Conservation (phyloP, 2,113 vertebrate species). For the Trogon surrucura region DNA sequence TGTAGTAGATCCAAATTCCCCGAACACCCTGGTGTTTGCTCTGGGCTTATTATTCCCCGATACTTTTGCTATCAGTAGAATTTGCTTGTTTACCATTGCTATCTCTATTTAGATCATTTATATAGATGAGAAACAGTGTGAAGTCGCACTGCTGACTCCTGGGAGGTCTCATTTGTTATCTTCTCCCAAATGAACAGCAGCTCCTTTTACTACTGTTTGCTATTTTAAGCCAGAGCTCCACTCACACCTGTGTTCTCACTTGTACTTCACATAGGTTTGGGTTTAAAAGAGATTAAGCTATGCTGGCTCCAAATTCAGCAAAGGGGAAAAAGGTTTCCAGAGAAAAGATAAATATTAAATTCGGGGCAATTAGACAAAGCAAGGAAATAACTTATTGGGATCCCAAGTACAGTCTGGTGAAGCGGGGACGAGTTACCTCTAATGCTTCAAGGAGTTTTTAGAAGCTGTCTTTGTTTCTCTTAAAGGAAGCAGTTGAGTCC, state of each 20-base stretch:
- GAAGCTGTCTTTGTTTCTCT: background rate
- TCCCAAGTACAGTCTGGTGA: background rate
- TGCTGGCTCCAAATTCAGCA: background rate
- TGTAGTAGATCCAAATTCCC: constrained; percentile 15
- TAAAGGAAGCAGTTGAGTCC: background rate
- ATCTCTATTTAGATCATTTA: constrained; percentile 41
- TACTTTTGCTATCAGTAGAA: constrained; percentile 31
- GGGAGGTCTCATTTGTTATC: constrained; percentile 35
- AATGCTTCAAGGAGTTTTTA: background rate
- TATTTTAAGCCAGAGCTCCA: constrained; percentile 29
- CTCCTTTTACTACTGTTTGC: constrained; percentile 1
- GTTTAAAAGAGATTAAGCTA: background rate
- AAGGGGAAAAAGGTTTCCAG: background rate
- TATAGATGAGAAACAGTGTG: constrained; percentile 51
- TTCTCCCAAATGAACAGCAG: background rate
- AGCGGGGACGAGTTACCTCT: accelerated
- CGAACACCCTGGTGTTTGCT: constrained; percentile 11
- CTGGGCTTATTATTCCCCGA: constrained; percentile 52
- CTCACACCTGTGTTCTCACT: constrained; percentile 21
- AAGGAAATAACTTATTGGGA: background rate
- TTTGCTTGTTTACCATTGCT: constrained; percentile 39
- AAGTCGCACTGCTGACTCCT: background rate
- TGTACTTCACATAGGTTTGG: background rate
- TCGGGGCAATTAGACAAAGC: background rate
- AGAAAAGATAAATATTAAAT: background rate